Conservation (phyloP, 2,113 vertebrate genomes). For the Tinamus guttatus region DNA sequence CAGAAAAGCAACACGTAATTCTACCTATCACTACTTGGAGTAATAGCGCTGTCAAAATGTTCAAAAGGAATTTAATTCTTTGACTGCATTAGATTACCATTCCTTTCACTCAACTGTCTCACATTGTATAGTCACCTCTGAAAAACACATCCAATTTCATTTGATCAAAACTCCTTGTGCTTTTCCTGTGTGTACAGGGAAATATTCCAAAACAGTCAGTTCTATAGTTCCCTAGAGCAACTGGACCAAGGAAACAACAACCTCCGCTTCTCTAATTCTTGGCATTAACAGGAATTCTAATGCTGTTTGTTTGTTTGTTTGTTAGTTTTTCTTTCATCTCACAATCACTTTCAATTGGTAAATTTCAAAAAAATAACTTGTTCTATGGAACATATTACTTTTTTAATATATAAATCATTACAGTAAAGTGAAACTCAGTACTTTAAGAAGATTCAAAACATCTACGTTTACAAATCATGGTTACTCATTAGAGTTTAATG, state of each 20-base stretch:
- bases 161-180: background rate
- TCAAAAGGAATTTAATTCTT: constrained; percentile 2
- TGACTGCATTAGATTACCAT: background rate
- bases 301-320: background rate
- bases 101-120: constrained; percentile 39
- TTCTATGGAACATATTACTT: background rate
- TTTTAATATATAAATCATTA: background rate
- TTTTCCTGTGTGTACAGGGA: background rate
- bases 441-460: background rate
- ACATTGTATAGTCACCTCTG: background rate
- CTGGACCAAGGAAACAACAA: background rate
- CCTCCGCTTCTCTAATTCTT: background rate
- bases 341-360: background rate
- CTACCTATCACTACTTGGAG: background rate
- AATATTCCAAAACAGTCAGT: background rate
- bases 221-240: background rate
- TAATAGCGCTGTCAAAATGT: background rate
- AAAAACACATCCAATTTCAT: background rate
- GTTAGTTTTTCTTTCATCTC: background rate
- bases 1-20: background rate
- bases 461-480: background rate
- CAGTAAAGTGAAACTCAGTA: background rate
- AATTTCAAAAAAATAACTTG: background rate
- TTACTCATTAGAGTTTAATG: background rate
- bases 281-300: background rate